Evolutionary conservation across 2,797 vertebrate genomes (phyloP).

Genomic region (Pseudopleuronectes americanus): DNA sequence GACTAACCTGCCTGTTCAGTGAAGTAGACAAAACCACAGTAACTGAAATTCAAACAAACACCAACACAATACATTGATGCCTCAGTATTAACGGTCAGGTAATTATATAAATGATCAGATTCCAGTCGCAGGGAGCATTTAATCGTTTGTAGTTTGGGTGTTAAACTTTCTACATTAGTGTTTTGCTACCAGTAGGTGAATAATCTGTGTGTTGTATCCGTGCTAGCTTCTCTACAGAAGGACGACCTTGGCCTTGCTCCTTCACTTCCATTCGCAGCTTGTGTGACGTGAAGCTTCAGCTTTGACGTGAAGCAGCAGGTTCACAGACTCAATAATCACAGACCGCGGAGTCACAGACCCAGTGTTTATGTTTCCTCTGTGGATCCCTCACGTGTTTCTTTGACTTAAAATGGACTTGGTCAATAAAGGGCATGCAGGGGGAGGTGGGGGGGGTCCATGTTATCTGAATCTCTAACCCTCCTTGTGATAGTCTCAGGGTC

Average conservation of each 20-base stretch:
- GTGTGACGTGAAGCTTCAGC: slow-evolving; percentile 7
- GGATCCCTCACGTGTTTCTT: neutral
- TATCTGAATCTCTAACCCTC: slow-evolving; percentile 6
- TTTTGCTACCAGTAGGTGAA: too few species aligned
- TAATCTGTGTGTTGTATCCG: too few species aligned
- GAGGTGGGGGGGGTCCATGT: neutral
- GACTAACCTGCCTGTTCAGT: too few species aligned
- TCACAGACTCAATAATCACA: neutral
- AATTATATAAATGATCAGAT: too few species aligned
- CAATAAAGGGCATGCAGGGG: neutral
- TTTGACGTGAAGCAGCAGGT: neutral
- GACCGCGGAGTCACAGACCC: neutral
- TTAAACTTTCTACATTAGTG: too few species aligned
- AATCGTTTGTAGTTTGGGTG: too few species aligned
- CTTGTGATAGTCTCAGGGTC: slow-evolving; percentile 15
- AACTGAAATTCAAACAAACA: too few species aligned
- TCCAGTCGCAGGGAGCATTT: too few species aligned
- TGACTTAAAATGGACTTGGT: slow-evolving; percentile 1
- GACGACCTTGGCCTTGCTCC: neutral
- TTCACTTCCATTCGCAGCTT: neutral
- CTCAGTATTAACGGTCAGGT: too few species aligned
- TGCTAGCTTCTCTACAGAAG: too few species aligned
- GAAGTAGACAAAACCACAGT: too few species aligned
- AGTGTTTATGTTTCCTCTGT: neutral
- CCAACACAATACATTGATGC: too few species aligned